Base-by-base conservation (phyloP, 2,888 invertebrate species). In the Scrobipalpa atriplicella region DNA sequence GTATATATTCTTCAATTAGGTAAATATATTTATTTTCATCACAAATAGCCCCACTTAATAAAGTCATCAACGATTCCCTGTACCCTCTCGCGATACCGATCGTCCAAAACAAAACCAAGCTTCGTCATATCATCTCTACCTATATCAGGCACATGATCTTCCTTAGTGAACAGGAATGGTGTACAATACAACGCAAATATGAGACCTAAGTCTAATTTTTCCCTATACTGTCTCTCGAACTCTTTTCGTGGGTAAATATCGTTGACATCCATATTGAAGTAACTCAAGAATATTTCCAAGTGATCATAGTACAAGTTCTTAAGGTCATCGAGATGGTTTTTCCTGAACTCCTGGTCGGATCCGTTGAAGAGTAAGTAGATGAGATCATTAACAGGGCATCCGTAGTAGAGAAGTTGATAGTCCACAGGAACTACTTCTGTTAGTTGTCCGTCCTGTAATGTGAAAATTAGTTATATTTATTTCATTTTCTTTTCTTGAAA, bases 61-160 rank as follows among this genome's bases (percentile, higher is more conserved):
- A 79, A 83, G 58, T 84, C 84, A 61, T 82, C 75, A 16, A 83
- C 67, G 5, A 76, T 70, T 6, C 75, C 83, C 11, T 67, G 66
- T 21, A 82, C 66, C 16, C 77, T 77, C 0, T 72, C 71, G 6
- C 72, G 74, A 63, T 73, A 78, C 21, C 68, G 72, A 7, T 74
- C 73, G 66, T 81, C 74, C 1, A 78, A 39, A 8, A 68, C 73
- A 1, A 80, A 69, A 0, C 69, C 65, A 1, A 78, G 19, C 10
- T 74, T 73, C 9, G 67, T 38, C 9, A 79, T 11, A n/a, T 72
- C 67, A 5, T 77, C 75, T 16, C 76, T 76, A 0, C 75, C 68
- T 0, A 81, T 21, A 69, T 78, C 79, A 0, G 81, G 78, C 0
- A 73, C 63, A 11, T 77, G 73, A 5, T 79, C 76, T 41, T 77